Conservation (phyloP, 2,888 invertebrate genomes). For the Caenorhabditis drosophilae region DNA sequence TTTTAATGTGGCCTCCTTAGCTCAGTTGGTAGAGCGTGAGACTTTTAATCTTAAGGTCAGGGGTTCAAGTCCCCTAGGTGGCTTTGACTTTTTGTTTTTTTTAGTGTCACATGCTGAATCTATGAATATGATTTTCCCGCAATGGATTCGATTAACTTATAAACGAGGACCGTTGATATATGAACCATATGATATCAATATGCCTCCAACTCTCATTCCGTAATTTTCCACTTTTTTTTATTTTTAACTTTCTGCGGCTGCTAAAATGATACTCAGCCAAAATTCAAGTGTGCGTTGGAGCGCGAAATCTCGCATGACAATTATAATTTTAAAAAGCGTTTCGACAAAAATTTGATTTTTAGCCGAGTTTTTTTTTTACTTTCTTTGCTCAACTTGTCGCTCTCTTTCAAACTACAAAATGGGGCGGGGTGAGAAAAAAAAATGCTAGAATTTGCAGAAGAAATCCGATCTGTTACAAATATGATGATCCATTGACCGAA, state of each 20-base stretch:
- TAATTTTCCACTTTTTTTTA: neutral
- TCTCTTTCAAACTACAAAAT: too few species aligned
- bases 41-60: constrained; percentile 59
- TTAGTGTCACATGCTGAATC: constrained; percentile 33
- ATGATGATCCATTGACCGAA: constrained; percentile 36
- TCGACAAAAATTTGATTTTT: too few species aligned
- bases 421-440: too few species aligned
- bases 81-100: constrained; percentile 28
- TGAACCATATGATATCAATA: constrained; percentile 39
- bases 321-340: too few species aligned
- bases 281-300: too few species aligned
- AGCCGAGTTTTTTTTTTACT: too few species aligned
- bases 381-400: too few species aligned
- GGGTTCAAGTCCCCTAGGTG: constrained; percentile 57
- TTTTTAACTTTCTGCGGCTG: neutral
- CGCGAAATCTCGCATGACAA: too few species aligned
- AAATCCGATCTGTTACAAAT: constrained; percentile 17
- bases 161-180: constrained; percentile 24
- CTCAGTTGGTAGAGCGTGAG: constrained; percentile 64
- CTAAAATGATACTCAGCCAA: too few species aligned
- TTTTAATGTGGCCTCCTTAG: constrained; percentile 41
- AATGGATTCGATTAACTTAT: constrained; percentile 33
- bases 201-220: constrained; percentile 24
- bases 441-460: constrained; percentile 12
- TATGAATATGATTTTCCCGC: constrained; percentile 27